phyloP scores from a whole-genome alignment of 1,140 invertebrate species.

The Lucilia sericata region DNA sequence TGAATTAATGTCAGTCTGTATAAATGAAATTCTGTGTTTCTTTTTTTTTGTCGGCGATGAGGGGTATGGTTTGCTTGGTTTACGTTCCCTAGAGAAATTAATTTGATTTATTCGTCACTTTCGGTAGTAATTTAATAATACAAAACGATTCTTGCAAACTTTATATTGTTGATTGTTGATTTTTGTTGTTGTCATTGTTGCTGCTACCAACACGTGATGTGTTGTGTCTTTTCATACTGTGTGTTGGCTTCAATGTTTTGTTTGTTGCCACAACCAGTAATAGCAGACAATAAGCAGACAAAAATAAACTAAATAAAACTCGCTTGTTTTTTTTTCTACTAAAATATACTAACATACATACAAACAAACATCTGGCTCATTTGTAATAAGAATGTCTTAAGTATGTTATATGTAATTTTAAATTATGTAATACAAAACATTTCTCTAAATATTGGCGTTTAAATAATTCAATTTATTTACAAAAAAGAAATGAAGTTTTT shows the following conservation, averaged over 20 bases:
- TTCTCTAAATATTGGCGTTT: no score
- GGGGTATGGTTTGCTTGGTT: neutral
- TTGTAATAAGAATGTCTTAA: no score
- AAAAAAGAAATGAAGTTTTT: no score
- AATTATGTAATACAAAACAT: no score
- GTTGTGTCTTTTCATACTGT: neutral
- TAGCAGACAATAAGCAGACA: constrained; percentile 38
- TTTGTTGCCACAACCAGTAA: neutral
- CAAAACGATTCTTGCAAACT: neutral
- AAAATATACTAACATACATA: neutral
- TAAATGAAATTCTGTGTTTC: no score
- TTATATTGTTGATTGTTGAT: neutral
- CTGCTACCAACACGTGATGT: constrained; percentile 31
- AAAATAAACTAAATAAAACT: neutral
- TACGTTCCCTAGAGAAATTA: constrained; percentile 34
- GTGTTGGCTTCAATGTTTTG: neutral
- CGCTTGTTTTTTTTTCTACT: constrained; percentile 1
- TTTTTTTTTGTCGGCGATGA: no score
- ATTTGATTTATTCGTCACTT: constrained; percentile 44
- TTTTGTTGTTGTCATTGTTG: neutral
- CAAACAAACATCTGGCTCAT: neutral
- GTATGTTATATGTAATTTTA: no score
- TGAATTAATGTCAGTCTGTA: no score
- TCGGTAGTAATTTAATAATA: constrained; percentile 12
- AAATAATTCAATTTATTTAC: no score